phyloP scores from a whole-genome alignment of 1,140 invertebrate genomes.

The Caenorhabditis briggsae region DNA sequence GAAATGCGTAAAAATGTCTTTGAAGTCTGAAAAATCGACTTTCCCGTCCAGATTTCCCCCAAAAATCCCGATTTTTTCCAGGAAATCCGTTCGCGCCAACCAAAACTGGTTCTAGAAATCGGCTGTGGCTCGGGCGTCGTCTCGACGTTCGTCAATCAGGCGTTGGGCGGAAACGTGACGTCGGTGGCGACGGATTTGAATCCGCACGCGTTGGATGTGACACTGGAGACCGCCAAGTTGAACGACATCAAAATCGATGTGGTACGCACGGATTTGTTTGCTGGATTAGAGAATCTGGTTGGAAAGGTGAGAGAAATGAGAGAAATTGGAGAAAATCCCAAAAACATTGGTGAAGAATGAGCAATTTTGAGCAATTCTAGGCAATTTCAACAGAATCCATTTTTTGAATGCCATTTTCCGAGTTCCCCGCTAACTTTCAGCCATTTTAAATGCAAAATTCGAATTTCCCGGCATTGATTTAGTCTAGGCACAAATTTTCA shows the following conservation, averaged over 20 bases:
- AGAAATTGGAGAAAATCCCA: neutral
- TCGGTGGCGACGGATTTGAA: conserved; percentile 85
- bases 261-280: conserved; percentile 83
- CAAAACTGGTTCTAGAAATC: conserved; percentile 86
- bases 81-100: conserved; percentile 67
- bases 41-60: too few species aligned
- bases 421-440: too few species aligned
- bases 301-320: conserved; percentile 10
- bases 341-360: neutral
- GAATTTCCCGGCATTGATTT: too few species aligned
- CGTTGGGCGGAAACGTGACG: conserved; percentile 54
- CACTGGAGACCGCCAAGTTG: conserved; percentile 82
- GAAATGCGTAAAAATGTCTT: neutral
- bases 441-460: too few species aligned
- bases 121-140: conserved; percentile 94
- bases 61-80: conserved; percentile 79
- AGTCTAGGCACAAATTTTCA: too few species aligned
- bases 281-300: conserved; percentile 74
- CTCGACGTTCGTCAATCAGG: conserved; percentile 86
- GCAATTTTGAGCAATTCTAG: neutral
- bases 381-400: neutral
- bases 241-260: conserved; percentile 82
- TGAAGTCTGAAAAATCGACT: neutral
- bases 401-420: neutral
- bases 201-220: conserved; percentile 84